Conservation (phyloP, 2,797 vertebrate genomes). For the Enteromius mattozi region DNA sequence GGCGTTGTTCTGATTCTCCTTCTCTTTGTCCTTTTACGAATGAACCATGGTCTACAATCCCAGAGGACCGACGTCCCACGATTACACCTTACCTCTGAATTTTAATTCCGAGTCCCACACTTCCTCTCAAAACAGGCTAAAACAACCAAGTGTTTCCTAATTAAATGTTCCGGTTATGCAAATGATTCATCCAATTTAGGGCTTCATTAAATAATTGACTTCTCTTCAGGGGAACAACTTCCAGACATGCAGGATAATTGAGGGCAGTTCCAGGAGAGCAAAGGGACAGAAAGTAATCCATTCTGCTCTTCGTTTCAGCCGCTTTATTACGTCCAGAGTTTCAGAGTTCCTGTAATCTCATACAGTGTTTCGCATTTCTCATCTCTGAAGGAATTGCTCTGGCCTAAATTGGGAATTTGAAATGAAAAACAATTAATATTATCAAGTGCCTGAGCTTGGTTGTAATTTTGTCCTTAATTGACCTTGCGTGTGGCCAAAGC, state of each 20-base stretch:
- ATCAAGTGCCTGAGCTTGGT: neutral
- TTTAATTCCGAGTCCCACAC: conserved; percentile 17
- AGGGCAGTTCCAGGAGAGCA: conserved; percentile 43
- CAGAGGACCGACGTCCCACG: neutral
- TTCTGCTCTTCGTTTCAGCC: conserved; percentile 35
- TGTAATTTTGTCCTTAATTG: conserved; percentile 18
- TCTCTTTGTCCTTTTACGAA: neutral
- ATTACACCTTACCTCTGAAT: conserved; percentile 24
- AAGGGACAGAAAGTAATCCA: conserved; percentile 19
- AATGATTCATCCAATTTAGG: conserved; percentile 54
- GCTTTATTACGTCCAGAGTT: conserved; percentile 25
- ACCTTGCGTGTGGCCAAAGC: conserved; percentile 8
- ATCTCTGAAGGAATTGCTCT: neutral
- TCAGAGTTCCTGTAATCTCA: conserved; percentile 21
- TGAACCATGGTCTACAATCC: neutral
- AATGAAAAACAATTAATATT: conserved; percentile 10
- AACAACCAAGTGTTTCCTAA: conserved; percentile 51
- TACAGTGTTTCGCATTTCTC: neutral
- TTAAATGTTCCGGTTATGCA: conserved; percentile 58
- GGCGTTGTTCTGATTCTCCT: neutral
- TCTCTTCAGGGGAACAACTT: conserved; percentile 45
- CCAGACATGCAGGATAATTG: conserved; percentile 48
- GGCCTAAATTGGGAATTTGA: neutral
- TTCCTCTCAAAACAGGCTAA: conserved; percentile 30
- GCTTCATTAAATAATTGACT: conserved; percentile 56